Conservation (phyloP, 2,113 vertebrate genomes). For the Tylochromis polylepis region DNA sequence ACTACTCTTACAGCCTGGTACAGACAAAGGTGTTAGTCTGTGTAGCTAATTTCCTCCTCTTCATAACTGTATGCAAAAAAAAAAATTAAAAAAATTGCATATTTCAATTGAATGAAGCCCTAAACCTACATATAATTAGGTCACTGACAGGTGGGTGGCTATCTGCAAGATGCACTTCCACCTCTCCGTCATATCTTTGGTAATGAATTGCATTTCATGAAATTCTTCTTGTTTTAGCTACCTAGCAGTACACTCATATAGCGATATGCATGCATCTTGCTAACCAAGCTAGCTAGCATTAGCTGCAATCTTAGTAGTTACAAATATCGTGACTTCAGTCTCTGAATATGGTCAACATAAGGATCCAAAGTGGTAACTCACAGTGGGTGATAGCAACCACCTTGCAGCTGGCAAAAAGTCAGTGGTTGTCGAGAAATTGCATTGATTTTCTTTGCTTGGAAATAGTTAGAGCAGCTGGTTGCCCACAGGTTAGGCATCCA, state of each 20-base stretch:
- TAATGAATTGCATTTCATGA: background rate
- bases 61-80: background rate
- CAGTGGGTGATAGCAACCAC: background rate
- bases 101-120: background rate
- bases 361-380: background rate
- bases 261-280: background rate
- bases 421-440: no score
- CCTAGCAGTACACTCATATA: background rate
- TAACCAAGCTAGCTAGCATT: background rate
- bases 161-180: background rate
- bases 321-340: no score
- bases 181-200: background rate
- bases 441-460: no score
- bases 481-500: no score
- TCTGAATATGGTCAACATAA: background rate
- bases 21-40: background rate
- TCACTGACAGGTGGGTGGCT: background rate
- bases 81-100: fast-evolving
- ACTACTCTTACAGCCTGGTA: background rate
- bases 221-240: background rate
- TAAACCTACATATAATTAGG: background rate
- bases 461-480: no score
- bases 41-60: background rate
- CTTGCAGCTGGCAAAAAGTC: no score
- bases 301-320: no score